Conservation (phyloP, 2,113 vertebrate species). For the Gallinago undulata region DNA sequence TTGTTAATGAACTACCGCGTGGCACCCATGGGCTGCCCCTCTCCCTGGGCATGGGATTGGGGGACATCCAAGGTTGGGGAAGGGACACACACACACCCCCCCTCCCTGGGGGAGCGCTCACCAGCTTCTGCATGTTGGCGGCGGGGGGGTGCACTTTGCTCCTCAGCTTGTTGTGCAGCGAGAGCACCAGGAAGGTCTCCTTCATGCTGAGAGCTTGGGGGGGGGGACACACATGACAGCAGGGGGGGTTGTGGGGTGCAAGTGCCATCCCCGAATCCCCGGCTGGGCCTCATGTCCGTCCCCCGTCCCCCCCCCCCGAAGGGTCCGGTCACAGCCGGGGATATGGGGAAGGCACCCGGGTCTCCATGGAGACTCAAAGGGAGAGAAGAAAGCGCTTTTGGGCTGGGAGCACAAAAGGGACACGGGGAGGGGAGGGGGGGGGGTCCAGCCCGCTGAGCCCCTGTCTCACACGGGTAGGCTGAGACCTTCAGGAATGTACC, state of each 20-base stretch:
- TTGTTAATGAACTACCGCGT: background rate
- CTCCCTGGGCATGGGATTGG: background rate
- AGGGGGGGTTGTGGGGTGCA: background rate
- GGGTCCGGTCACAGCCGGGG: background rate
- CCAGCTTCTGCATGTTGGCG: conserved; percentile 61
- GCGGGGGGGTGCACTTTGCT: conserved; percentile 37
- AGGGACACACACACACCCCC: too few species aligned
- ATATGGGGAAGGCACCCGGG: background rate
- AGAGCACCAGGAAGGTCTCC: conserved; percentile 57
- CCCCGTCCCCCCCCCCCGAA: background rate
- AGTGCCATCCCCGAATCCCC: background rate
- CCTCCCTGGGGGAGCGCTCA: background rate
- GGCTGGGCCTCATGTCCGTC: background rate
- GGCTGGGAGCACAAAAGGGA: conserved; percentile 20
- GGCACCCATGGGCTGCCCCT: background rate
- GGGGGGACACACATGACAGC: background rate
- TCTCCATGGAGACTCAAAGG: conserved; percentile 30
- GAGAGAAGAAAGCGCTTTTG: conserved; percentile 24
- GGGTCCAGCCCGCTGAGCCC: background rate
- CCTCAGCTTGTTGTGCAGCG: conserved; percentile 35
- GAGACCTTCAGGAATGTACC: too few species aligned
- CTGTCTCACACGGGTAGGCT: background rate
- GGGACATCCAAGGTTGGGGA: background rate
- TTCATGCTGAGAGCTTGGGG: conserved; percentile 27
- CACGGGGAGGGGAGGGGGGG: background rate